phyloP scores from a whole-genome alignment of 2,888 invertebrate genomes.

The Copidosoma aretas region DNA sequence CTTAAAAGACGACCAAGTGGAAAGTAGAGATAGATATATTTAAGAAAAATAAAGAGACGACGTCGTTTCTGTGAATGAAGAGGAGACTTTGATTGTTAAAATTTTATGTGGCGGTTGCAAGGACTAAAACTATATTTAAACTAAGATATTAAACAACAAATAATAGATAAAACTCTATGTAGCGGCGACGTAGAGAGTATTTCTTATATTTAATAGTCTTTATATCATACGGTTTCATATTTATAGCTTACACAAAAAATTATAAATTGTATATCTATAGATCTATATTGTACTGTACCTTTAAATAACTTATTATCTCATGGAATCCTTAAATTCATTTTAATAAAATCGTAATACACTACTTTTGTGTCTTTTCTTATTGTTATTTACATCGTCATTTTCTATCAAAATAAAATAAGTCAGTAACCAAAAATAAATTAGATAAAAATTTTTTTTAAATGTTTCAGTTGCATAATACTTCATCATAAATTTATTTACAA shows the following conservation, averaged over 20 bases:
- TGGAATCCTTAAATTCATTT: slow-evolving; percentile 56
- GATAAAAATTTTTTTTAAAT: too few relatives aligned
- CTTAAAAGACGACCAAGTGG: not conserved
- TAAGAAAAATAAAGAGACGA: slow-evolving; percentile 3
- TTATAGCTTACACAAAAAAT: slow-evolving; percentile 50
- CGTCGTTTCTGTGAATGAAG: not conserved
- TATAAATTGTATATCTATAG: slow-evolving; percentile 47
- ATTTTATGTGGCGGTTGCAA: slow-evolving; percentile 15
- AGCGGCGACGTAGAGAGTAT: slow-evolving; percentile 28
- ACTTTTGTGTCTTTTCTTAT: not conserved
- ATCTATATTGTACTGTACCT: slow-evolving; percentile 46
- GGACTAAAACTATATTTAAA: slow-evolving; percentile 19
- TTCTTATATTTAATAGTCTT: slow-evolving; percentile 47
- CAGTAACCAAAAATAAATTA: too few relatives aligned
- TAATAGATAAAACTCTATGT: slow-evolving; percentile 28
- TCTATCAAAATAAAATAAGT: too few relatives aligned
- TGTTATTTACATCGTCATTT: too few relatives aligned
- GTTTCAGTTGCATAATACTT: not conserved
- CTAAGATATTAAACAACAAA: not conserved
- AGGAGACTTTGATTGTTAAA: slow-evolving; percentile 15
- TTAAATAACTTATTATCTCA: slow-evolving; percentile 41
- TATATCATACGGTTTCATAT: slow-evolving; percentile 56
- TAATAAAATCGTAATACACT: slow-evolving; percentile 59
- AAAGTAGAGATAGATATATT: not conserved
- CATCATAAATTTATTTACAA: not conserved